Evolutionary conservation across 2,797 vertebrate species (phyloP).

Genomic region (Xenops minutus): DNA sequence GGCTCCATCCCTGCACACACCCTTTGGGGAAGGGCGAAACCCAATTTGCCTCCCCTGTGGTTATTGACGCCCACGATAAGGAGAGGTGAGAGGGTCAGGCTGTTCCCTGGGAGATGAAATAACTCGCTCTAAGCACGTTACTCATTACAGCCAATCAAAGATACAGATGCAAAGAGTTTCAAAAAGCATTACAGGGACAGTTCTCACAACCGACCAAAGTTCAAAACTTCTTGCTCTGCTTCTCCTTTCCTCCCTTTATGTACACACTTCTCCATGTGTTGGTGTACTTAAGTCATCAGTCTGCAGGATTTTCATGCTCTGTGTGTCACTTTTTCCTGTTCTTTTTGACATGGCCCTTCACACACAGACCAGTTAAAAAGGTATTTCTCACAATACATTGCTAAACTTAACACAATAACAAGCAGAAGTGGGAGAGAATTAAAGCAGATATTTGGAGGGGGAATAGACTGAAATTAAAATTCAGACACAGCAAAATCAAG

Average conservation of each 20-base stretch:
- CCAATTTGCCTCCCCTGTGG: neutral
- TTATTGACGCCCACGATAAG: neutral
- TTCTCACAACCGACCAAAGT: neutral
- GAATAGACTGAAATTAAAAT: neutral
- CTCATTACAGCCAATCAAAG: constrained; percentile 3
- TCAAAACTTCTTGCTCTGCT: neutral
- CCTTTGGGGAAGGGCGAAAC: neutral
- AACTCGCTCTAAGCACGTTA: neutral
- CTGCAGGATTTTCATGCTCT: neutral
- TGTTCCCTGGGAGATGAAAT: constrained; percentile 12
- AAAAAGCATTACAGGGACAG: neutral
- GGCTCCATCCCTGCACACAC: neutral
- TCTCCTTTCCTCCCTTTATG: neutral
- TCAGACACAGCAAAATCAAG: constrained; percentile 4
- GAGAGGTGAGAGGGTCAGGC: constrained; percentile 8
- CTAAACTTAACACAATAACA: neutral
- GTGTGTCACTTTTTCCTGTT: neutral
- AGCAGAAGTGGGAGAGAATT: neutral
- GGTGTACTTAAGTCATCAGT: neutral
- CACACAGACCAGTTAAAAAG: neutral
- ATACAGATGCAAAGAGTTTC: neutral
- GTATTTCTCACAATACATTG: neutral
- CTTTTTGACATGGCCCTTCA: neutral
- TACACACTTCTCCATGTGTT: rapidly evolving
- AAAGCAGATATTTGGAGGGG: neutral